A percentile compares a stretch with the other conserved stretches of the same genome.
Evolutionary conservation across 2,797 vertebrate species (phyloP).

Genomic region (Paguma larvata): DNA sequence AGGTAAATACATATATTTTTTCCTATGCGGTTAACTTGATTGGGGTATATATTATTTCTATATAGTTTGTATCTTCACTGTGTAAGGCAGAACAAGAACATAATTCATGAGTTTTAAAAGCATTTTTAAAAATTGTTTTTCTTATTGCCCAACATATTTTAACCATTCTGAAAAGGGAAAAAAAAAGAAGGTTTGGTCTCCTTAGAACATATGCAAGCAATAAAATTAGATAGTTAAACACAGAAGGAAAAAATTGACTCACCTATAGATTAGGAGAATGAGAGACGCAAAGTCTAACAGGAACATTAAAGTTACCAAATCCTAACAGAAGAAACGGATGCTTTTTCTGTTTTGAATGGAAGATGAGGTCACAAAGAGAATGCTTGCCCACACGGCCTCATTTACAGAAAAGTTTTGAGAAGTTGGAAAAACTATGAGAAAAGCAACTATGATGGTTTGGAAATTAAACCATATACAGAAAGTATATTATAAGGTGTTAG

Average conservation of each 20-base stretch:
- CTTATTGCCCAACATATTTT: not conserved
- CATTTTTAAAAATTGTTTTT: not conserved
- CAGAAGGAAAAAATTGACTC: not conserved
- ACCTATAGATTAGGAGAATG: not conserved
- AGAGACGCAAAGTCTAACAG: not conserved
- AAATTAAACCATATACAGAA: not conserved
- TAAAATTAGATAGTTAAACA: slow-evolving; percentile 3
- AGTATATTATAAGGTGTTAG: slow-evolving; percentile 62
- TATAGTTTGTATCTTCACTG: not conserved
- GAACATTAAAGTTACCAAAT: not conserved
- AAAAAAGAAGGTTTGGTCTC: not conserved
- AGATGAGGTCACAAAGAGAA: not conserved
- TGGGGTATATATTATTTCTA: not conserved
- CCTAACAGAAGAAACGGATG: not conserved
- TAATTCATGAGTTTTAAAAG: not conserved
- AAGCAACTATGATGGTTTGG: not conserved
- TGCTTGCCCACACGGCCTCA: not conserved
- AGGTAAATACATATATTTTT: not conserved
- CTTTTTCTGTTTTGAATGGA: not conserved
- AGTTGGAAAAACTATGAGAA: slow-evolving; percentile 22
- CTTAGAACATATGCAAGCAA: not conserved
- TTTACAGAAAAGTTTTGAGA: slow-evolving; percentile 48
- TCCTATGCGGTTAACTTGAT: not conserved
- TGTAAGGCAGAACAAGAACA: not conserved
- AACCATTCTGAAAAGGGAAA: not conserved